Conservation (phyloP, 1,140 invertebrate genomes). For the Diabrotica virgifera region DNA sequence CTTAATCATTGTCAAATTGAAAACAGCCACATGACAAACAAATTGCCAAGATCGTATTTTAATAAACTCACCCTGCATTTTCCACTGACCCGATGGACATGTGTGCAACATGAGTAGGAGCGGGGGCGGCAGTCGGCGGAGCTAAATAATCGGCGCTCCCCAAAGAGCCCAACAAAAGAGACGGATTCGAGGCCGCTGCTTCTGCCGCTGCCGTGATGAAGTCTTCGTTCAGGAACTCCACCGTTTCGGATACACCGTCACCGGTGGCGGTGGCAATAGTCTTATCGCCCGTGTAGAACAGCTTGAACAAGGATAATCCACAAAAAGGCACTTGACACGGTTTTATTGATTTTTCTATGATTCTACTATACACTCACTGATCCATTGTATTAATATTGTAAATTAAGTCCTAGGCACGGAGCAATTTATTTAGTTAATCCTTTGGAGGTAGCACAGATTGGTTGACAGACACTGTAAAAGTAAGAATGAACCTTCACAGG, state of each 20-base stretch:
- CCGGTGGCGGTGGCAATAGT: conserved; percentile 32
- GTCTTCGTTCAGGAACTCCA: conserved; percentile 35
- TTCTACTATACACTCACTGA: no score
- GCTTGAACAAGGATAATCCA: conserved; percentile 23
- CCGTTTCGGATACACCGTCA: conserved; percentile 26
- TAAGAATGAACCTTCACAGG: conserved; percentile 7
- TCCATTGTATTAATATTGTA: no score
- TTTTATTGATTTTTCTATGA: no score
- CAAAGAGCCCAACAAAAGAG: conserved; percentile 33
- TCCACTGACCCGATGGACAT: conserved; percentile 33
- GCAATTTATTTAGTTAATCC: no score
- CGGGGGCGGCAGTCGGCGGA: conserved; percentile 32
- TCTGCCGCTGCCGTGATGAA: conserved; percentile 27
- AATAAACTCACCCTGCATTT: conserved; percentile 38
- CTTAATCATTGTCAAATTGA: no score
- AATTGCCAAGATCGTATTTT: neutral
- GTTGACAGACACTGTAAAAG: neutral
- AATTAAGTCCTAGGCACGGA: no score
- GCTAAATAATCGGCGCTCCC: conserved; percentile 34
- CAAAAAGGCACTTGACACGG: neutral
- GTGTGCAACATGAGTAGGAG: conserved; percentile 30
- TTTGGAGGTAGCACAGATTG: no score
- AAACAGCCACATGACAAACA: no score
- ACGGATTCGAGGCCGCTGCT: conserved; percentile 23
- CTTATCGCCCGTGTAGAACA: conserved; percentile 37